Base-by-base conservation (phyloP, 2,797 vertebrate species). In the Coccyzus lansbergi region DNA sequence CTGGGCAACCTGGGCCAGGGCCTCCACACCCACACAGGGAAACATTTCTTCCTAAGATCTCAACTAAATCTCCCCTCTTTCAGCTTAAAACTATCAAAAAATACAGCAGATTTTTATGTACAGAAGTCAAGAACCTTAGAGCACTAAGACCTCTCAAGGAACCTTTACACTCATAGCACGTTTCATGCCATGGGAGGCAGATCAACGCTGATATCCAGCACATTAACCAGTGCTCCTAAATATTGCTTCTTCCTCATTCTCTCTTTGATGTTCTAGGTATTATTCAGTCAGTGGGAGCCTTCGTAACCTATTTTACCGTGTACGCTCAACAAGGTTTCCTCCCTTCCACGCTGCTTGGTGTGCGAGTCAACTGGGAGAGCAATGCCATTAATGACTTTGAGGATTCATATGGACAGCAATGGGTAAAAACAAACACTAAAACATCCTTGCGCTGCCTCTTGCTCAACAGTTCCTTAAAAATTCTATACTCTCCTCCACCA, bases 361-460 rank as follows among this genome's bases (percentile, higher is more conserved):
- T 98, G 29, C 90, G 98, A 17, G 86, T 97, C 9, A 0, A 67
- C 11, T 98, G 98, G 98, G 98, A 98, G 79, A 75, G 67, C 22
- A 64, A 71, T 0, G 6, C 3, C 28, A 67, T 96, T 29, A 96
- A 98, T 0, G 97, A 98, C 75, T 92, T 98, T 4, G 92, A 97
- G 83, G 98, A 98, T 69, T 98, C 97, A 26, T 98, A 98, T 1
- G 98, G 98, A 12, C 98, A 98, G 88, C 83, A 98, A 90, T 98
- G 98, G 98, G 98, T 98, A 97, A 96, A 63, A 53, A n/a, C n/a
- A 9, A 65, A n/a, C 77, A 26, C 60, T n/a, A 24, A 46, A 31
- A 52, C 29, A 46, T 9, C 53, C 40, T 62, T 31, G 55, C 31
- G 6, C 26, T 15, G 14, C 4, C n/a, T 51, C 40, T 86, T 14